Evolutionary conservation across 2,888 invertebrate genomes (phyloP), one percentile per base, ranked within the genome.

Genomic region (Ypsolopha scabrella): DNA sequence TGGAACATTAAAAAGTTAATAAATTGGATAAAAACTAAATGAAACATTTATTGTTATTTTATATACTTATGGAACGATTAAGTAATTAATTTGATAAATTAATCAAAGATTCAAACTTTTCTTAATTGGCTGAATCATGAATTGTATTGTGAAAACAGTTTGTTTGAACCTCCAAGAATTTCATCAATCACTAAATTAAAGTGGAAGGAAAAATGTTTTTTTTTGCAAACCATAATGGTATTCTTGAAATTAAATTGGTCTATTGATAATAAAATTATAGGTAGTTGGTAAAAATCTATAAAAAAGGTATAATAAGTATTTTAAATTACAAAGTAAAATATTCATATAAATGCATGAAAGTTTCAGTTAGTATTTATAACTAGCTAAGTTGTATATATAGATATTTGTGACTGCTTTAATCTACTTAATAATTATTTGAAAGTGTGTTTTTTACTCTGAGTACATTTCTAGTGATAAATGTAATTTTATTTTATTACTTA

Each of bases 101-200:
- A 72, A 67, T 85, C 75, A 71, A 82, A 81, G 72, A 70, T 69
- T 65, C 75, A 75, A 80, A 74, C n/a, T n/a, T n/a, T n/a, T n/a
- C n/a, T 7, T 6, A 8, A 57, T 10, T 24, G 2, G 24, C 4
- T 24, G 24, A 24, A 24, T 24, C 24, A 24, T 24, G 4, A 24
- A 24, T 24, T 2, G 4, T 24, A 24, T 3, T 3, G 24, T 3
- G 24, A 43, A 51, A 48, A 43, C 14, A 37, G 14, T 47, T n/a
- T 41, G 58, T 75, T 82, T 73, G 70, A 67, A 72, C 68, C 75
- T 85, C 79, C 83, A 71, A 85, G 80, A 74, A 65, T 68, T 68
- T 69, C 81, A 80, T 85, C 82, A 60, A 44, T n/a, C n/a, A n/a
- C n/a, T n/a, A n/a, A n/a, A n/a, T n/a, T n/a, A n/a, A n/a, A n/a